Conservation (phyloP, 2,888 invertebrate species). For the Drosophila neutralis region DNA sequence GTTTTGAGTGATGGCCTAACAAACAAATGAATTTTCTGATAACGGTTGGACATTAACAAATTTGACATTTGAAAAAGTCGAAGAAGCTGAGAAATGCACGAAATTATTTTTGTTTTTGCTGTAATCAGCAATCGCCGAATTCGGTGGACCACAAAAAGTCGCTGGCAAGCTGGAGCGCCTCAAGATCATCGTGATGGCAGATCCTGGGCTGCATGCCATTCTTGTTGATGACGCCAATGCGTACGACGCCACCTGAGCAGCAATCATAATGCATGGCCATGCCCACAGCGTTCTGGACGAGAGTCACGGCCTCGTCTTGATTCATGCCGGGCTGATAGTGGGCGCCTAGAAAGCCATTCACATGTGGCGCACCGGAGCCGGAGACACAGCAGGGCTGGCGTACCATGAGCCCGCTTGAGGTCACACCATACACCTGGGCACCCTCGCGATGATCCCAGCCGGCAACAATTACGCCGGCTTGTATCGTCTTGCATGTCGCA, state of each 20-base stretch:
- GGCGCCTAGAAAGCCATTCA: constrained; percentile 96
- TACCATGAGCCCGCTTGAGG: constrained; percentile 94
- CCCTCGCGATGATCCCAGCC: constrained; percentile 97
- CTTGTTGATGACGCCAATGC: constrained; percentile 93
- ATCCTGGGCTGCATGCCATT: constrained; percentile 91
- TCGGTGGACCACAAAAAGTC: constrained; percentile 23
- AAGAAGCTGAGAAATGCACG: background rate
- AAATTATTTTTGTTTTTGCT: background rate
- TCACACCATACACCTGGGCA: constrained; percentile 90
- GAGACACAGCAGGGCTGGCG: constrained; percentile 94
- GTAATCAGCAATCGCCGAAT: background rate
- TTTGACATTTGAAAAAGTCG: background rate
- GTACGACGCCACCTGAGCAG: constrained; percentile 95
- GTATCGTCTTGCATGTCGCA: constrained; percentile 94
- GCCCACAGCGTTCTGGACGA: constrained; percentile 92
- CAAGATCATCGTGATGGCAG: constrained; percentile 71
- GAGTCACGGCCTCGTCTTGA: constrained; percentile 92
- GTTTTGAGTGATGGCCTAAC: too few relatives aligned
- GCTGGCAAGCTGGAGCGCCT: background rate
- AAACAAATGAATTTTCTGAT: background rate
- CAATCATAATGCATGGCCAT: constrained; percentile 96
- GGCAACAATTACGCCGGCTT: constrained; percentile 97
- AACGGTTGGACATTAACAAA: background rate
- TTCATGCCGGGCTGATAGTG: constrained; percentile 94
- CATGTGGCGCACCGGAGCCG: constrained; percentile 97